phyloP scores from a whole-genome alignment of 2,113 vertebrate species.

The Lontra canadensis region DNA sequence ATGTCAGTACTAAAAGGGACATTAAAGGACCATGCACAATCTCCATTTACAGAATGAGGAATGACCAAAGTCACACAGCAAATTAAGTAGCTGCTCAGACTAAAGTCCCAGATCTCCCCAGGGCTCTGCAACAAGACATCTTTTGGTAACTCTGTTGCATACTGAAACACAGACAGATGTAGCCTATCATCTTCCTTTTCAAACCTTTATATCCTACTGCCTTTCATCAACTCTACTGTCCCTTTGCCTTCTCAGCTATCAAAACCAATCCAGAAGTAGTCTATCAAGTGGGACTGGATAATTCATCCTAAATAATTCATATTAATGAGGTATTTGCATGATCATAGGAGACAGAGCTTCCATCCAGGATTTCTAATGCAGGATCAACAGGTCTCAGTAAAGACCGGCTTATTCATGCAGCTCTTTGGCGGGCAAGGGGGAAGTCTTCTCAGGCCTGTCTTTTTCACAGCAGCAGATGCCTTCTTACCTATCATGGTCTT shows the following conservation, averaged over 20 bases:
- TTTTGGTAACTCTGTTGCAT: neutral
- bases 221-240: neutral
- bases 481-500: neutral
- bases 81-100: neutral
- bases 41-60: slow-evolving; percentile 1
- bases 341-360: neutral
- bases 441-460: neutral
- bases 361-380: neutral
- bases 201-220: neutral
- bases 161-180: neutral
- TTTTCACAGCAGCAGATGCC: neutral
- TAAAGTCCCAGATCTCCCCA: neutral
- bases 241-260: neutral
- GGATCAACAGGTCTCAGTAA: neutral
- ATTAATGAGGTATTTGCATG: neutral
- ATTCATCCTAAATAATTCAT: slow-evolving; percentile 15
- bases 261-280: neutral
- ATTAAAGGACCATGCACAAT: neutral
- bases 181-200: neutral
- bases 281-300: neutral
- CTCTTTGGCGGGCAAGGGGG: neutral
- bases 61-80: neutral
- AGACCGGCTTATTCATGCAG: neutral
- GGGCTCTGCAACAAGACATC: neutral
- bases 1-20: neutral